phyloP scores from a whole-genome alignment of 2,797 vertebrate genomes.

The Xiphophorus birchmanni region DNA sequence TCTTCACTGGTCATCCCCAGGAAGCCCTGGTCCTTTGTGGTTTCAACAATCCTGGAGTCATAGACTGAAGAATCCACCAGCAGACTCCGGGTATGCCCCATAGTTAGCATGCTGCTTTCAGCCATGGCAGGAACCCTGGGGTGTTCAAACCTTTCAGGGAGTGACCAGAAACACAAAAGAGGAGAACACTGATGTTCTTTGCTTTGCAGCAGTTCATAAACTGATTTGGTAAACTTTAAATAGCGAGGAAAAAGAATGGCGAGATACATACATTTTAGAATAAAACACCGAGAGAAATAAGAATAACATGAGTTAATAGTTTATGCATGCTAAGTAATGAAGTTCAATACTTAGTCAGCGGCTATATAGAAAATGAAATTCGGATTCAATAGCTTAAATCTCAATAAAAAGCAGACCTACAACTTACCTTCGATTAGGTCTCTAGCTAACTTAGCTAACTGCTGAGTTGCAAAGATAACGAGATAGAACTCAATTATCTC shows the following conservation, averaged over 20 bases:
- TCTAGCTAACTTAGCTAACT: conserved; percentile 50
- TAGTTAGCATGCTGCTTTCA: conserved; percentile 86
- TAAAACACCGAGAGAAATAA: neutral
- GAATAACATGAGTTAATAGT: neutral
- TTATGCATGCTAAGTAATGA: neutral
- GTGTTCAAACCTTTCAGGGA: conserved; percentile 64
- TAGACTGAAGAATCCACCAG: conserved; percentile 91
- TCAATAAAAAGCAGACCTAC: neutral
- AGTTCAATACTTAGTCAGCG: neutral
- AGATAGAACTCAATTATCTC: neutral
- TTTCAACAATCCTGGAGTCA: conserved; percentile 89
- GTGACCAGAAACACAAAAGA: neutral
- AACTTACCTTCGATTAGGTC: conserved; percentile 24
- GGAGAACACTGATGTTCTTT: neutral
- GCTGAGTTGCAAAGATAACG: conserved; percentile 40
- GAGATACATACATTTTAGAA: neutral
- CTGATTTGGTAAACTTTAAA: neutral
- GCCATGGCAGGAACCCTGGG: conserved; percentile 81
- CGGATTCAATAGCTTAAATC: neutral
- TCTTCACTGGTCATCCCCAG: conserved; percentile 74
- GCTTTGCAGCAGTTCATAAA: neutral
- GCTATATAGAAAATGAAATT: conserved; percentile 21
- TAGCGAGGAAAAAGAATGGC: neutral
- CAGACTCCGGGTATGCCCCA: conserved; percentile 84
- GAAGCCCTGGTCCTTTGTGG: conserved; percentile 86